Evolutionary conservation across 2,113 vertebrate genomes (phyloP), one percentile per base, ranked within the genome.

Genomic region (Polyodon spathula): DNA sequence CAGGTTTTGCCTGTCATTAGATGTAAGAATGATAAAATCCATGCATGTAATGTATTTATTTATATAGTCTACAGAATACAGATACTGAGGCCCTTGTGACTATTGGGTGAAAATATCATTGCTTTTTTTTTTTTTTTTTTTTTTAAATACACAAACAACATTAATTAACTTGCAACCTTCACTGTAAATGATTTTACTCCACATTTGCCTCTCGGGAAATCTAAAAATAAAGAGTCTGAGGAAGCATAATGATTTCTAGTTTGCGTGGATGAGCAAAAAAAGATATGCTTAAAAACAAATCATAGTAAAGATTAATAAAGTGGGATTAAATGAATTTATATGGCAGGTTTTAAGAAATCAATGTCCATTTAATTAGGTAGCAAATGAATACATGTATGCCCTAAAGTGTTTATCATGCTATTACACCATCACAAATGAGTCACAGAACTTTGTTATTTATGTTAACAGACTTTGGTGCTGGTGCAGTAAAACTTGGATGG

Each of bases 151-250:
- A 74, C 61, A 78, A 75, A 72, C 71, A 73, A 71, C 16, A 53
- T 73, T 55, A 72, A 77, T 78, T 73, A 78, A 65, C 67, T 72
- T 72, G 70, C 79, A 82, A 82, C 61, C 59, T 73, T 77, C 75
- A 77, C 76, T 62, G 72, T 81, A 41, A 56, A 16, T 74, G 73
- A 76, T 73, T 71, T 41, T 16, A 63, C 9, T 69, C 10, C 65
- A 55, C n/a, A 66, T 66, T 9, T 61, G 58, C 62, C 72, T 63
- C 27, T 27, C 66, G 75, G 68, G 76, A 80, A 77, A 77, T 78
- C 53, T 75, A 66, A 79, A 78, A 74, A 75, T 66, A 73, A 69
- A 74, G 57, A 42, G 4, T 43, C 40, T 43, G 57, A 6, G 44
- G 27, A 55, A 14, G 44, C 17, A 14, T 14, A 60, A 60, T 51